Evolutionary conservation across 2,888 invertebrate genomes (phyloP).

Genomic region (Teleogryllus oceanicus): DNA sequence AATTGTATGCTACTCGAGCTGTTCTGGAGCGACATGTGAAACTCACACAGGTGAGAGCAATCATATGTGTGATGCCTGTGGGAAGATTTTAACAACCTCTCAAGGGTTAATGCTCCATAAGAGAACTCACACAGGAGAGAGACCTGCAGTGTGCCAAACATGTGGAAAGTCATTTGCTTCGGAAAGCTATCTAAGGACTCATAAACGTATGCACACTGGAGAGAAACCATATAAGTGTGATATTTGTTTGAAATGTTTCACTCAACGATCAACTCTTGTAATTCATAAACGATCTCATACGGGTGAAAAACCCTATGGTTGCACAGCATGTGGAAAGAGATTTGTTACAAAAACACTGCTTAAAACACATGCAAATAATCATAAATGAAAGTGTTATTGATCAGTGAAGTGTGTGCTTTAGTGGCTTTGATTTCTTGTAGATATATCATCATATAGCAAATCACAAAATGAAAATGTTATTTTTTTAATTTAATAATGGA

Average conservation of each 20-base stretch:
- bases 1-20: slow-evolving; percentile 42
- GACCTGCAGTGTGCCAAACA: slow-evolving; percentile 27
- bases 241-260: slow-evolving; percentile 49
- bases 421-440: too few relatives aligned
- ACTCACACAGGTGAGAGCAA: slow-evolving; percentile 40
- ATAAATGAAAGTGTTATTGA: background rate
- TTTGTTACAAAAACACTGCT: slow-evolving; percentile 40
- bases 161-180: slow-evolving; percentile 43
- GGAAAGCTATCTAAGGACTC: slow-evolving; percentile 34
- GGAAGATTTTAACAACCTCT: slow-evolving; percentile 20
- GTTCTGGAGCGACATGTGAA: slow-evolving; percentile 43
- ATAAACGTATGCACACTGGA: slow-evolving; percentile 26
- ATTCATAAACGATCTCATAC: slow-evolving; percentile 51
- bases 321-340: slow-evolving; percentile 34
- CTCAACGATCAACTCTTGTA: slow-evolving; percentile 47
- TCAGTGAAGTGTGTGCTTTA: too few relatives aligned
- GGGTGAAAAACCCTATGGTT: slow-evolving; percentile 43
- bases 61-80: slow-evolving; percentile 29
- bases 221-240: slow-evolving; percentile 37
- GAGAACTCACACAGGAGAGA: slow-evolving; percentile 28
- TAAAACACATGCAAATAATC: slow-evolving; percentile 36
- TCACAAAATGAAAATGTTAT: too few relatives aligned
- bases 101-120: slow-evolving; percentile 21
- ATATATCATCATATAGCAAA: too few relatives aligned
- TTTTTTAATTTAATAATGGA: too few relatives aligned